These are phyloP conservation scores for Phalera bucephala DNA, from an alignment of 2,888 invertebrate species.

Conservation along the genomic window DNA sequence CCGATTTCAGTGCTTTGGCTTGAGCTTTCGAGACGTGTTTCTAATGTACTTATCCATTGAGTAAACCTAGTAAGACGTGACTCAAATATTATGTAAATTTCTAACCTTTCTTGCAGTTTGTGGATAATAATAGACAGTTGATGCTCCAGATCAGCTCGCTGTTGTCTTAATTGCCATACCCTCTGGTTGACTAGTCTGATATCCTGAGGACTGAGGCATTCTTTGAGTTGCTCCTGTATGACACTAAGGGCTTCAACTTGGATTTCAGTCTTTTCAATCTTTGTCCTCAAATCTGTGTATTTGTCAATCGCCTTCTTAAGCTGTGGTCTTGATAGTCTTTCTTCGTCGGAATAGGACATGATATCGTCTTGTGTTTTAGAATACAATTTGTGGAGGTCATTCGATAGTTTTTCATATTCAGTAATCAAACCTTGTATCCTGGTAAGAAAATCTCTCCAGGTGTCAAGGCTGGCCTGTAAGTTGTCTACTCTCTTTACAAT, in stretches of 20 bases:
- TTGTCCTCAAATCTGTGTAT: slow-evolving; percentile 83
- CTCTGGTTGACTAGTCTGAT: slow-evolving; percentile 91
- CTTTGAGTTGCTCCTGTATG: slow-evolving; percentile 91
- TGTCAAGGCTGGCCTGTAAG: slow-evolving; percentile 90
- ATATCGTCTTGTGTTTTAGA: slow-evolving; percentile 85
- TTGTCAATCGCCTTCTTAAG: slow-evolving; percentile 86
- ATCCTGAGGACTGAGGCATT: slow-evolving; percentile 92
- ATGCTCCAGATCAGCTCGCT: slow-evolving; percentile 91
- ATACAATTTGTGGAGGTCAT: slow-evolving; percentile 84
- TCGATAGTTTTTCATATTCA: slow-evolving; percentile 85
- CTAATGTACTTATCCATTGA: slow-evolving; percentile 87
- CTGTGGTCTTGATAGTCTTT: slow-evolving; percentile 83
- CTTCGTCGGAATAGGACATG: slow-evolving; percentile 78
- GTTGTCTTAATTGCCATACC: slow-evolving; percentile 90
- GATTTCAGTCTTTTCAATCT: slow-evolving; percentile 81
- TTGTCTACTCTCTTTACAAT: slow-evolving; percentile 90
- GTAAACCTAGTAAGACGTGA: slow-evolving; percentile 85
- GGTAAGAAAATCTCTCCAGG: slow-evolving; percentile 90
- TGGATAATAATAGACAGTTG: slow-evolving; percentile 88
- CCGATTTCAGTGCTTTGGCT: slow-evolving; percentile 73
- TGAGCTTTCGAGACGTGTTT: slow-evolving; percentile 85
- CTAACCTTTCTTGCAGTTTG: slow-evolving; percentile 88
- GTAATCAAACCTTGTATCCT: slow-evolving; percentile 85
- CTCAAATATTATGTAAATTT: slow-evolving; percentile 88
- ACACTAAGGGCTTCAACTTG: slow-evolving; percentile 88